These are phyloP conservation scores for Cephus sareptanus DNA, from an alignment of 2,888 invertebrate species.

Conservation along the genomic window DNA sequence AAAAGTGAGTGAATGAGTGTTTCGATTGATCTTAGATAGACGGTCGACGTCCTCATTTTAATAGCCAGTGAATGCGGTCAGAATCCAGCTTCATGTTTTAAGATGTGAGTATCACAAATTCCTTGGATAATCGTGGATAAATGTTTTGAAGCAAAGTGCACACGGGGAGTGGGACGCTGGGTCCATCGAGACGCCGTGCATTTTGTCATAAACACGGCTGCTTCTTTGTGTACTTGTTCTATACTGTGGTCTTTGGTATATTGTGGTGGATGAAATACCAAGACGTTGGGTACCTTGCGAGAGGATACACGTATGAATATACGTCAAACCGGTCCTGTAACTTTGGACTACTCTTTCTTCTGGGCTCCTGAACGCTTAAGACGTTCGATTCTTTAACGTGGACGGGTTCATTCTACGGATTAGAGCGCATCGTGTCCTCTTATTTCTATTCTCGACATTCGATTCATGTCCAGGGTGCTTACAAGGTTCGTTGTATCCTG, in stretches of 20 bases:
- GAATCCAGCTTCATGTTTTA: slow-evolving; percentile 40
- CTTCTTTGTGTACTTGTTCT: not conserved
- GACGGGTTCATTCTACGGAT: not conserved
- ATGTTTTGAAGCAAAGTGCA: not conserved
- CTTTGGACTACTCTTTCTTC: not conserved
- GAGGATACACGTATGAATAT: not conserved
- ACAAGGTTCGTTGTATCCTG: no score
- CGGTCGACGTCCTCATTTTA: not conserved
- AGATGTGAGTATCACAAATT: slow-evolving; percentile 44
- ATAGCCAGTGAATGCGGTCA: slow-evolving; percentile 44
- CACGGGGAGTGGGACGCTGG: not conserved
- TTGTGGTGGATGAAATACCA: not conserved
- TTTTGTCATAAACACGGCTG: slow-evolving; percentile 8
- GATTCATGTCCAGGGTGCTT: not conserved
- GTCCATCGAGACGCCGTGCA: slow-evolving; percentile 1
- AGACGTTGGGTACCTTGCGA: not conserved
- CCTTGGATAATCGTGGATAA: not conserved
- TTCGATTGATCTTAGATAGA: not conserved
- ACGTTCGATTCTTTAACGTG: not conserved
- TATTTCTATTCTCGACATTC: not conserved
- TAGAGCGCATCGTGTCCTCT: not conserved
- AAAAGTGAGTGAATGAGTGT: not conserved
- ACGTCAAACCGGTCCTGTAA: slow-evolving; percentile 6
- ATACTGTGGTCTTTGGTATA: not conserved
- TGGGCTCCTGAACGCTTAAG: not conserved